Evolutionary conservation across 2,888 invertebrate genomes (phyloP), one percentile per base, ranked within the genome.

Genomic region (Endomychus coccineus): DNA sequence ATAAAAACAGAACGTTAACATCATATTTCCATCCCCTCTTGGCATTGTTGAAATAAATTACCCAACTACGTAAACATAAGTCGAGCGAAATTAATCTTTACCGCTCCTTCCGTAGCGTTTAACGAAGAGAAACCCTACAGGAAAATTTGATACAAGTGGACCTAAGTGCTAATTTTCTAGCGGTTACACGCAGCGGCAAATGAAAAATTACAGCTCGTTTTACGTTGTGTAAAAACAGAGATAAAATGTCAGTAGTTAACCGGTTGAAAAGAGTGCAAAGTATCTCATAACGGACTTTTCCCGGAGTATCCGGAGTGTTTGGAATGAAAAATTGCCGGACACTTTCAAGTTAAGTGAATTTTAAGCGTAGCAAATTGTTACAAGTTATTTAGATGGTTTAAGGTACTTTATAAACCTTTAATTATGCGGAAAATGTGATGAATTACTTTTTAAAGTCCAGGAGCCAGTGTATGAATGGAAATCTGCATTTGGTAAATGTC

Each of bases 341-440:
- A 60, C 61, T 61, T 58, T 60, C 51, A 54, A 56, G 50, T 52
- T 60, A 61, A 62, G 61, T 61, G 62, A 61, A 60, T 61, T 61
- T 61, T 59, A 61, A 61, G 59, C 58, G 61, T n/a, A n/a, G n/a
- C n/a, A n/a, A n/a, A n/a, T n/a, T n/a, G n/a, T n/a, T n/a, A n/a
- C n/a, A n/a, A n/a, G n/a, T n/a, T n/a, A n/a, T n/a, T n/a, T n/a
- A n/a, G n/a, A n/a, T n/a, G n/a, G n/a, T n/a, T n/a, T n/a, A n/a
- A n/a, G n/a, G n/a, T n/a, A n/a, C n/a, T n/a, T n/a, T n/a, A n/a
- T n/a, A n/a, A n/a, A n/a, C n/a, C n/a, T n/a, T n/a, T n/a, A n/a
- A n/a, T n/a, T n/a, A n/a, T n/a, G n/a, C n/a, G n/a, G n/a, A n/a
- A n/a, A n/a, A n/a, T n/a, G n/a, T n/a, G n/a, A n/a, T n/a, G n/a